These are phyloP conservation scores for Podocnemis expansa DNA, from an alignment of 2,113 vertebrate genomes.

Conservation along the genomic window DNA sequence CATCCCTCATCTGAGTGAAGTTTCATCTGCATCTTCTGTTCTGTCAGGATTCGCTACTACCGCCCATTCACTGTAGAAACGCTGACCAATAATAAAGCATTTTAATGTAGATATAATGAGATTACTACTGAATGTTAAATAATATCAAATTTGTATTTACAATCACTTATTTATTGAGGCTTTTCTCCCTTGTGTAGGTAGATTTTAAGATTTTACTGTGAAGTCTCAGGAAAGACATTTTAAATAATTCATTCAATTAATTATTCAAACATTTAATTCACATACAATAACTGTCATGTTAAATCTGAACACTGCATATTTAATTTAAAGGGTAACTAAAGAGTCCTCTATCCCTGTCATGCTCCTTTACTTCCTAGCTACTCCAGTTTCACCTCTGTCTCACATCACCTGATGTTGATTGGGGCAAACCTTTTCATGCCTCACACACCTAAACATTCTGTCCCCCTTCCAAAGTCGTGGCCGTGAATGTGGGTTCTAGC, in stretches of 20 bases:
- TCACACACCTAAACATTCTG: neutral
- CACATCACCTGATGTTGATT: neutral
- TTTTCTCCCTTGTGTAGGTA: slow-evolving; percentile 36
- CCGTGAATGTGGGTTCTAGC: neutral
- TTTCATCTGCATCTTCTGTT: slow-evolving; percentile 25
- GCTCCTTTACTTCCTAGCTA: neutral
- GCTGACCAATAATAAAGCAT: slow-evolving; percentile 25
- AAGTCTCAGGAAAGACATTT: slow-evolving; percentile 60
- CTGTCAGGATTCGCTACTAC: neutral
- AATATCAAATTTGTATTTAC: slow-evolving; percentile 58
- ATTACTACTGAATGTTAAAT: slow-evolving; percentile 25
- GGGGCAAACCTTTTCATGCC: neutral
- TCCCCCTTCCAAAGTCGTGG: rapidly evolving
- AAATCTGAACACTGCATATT: slow-evolving; percentile 50
- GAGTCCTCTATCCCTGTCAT: neutral
- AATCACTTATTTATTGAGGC: slow-evolving; percentile 69
- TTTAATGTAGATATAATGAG: slow-evolving; percentile 45
- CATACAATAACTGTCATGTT: slow-evolving; percentile 66
- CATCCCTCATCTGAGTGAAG: slow-evolving; percentile 24
- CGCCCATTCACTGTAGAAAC: neutral
- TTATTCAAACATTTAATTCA: slow-evolving; percentile 78
- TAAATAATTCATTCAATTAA: slow-evolving; percentile 73
- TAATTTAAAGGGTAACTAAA: slow-evolving; percentile 60
- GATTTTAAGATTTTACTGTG: slow-evolving; percentile 37
- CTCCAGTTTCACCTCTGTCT: neutral